Evolutionary conservation across 2,113 vertebrate genomes (phyloP), one percentile per base, ranked within the genome.

Genomic region (Pedetes capensis): DNA sequence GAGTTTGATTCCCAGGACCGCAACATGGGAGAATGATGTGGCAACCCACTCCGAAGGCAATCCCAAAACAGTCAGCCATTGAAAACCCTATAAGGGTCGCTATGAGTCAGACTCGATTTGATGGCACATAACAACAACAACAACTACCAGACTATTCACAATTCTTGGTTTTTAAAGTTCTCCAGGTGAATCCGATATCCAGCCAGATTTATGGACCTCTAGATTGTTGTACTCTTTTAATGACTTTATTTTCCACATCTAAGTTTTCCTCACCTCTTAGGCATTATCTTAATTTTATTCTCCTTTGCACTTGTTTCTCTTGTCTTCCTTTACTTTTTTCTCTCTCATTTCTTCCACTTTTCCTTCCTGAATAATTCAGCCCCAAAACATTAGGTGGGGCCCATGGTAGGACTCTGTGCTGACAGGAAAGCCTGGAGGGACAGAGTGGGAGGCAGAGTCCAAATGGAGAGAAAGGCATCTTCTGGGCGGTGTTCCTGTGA

Each of bases 351-450:
- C 2, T 27, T 6, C 53, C 39, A 17, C 3, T 78, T 91, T 80
- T 47, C 14, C 3, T 86, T 63, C 22, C 22, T 61, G 39, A 93
- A 55, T 69, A 66, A 86, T 59, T 63, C 13, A 79, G 34, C 18
- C 4, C 14, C 39, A 39, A 80, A 86, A 16, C 44, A 76, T 42
- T 47, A 79, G 1, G 1, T 75, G 11, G 61, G 27, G 29, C 27
- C 42, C 8, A 6, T 7, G 20, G 12, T 5, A 59, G 20, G 22
- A 47, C 1, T 71, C 75, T 25, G 23, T 53, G 51, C 17, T 83
- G n/a, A 12, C 1, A 72, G 2, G 23, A 2, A 2, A 18, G 12
- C 14, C 10, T 8, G 3, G 8, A 42, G 44, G 22, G 63, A 20
- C 2, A 66, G 37, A 68, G 4, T 2, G 7, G 8, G 42, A 37